Percentiles rank a stretch among this genome's conserved stretches.
phyloP scores from a whole-genome alignment of 2,888 invertebrate genomes.

The Drosophila eohydei region DNA sequence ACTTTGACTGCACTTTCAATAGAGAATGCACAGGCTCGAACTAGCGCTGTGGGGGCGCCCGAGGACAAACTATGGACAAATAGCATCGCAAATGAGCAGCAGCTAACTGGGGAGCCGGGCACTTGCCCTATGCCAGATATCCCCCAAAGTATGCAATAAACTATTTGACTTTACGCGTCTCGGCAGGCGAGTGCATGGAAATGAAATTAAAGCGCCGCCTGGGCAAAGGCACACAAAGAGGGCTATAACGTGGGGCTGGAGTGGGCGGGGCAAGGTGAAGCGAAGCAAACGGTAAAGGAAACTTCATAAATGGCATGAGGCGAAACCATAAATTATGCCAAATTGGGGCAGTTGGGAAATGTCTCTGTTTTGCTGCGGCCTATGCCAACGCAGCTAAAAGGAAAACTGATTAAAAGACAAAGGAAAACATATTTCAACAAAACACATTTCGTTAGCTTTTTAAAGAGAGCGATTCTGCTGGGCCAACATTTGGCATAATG shows the following conservation, averaged over 20 bases:
- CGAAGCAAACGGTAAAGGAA: slow-evolving; percentile 26
- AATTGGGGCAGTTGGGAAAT: slow-evolving; percentile 19
- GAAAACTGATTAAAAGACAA: slow-evolving; percentile 10
- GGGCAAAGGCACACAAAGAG: not conserved
- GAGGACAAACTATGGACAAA: slow-evolving; percentile 35
- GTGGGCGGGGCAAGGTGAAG: not conserved
- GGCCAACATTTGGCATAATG: not conserved
- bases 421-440: not conserved
- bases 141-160: slow-evolving; percentile 52
- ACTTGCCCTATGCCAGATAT: slow-evolving; percentile 23
- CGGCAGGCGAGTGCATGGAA: slow-evolving; percentile 36
- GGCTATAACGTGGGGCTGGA: not conserved
- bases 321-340: slow-evolving; percentile 48
- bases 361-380: not conserved
- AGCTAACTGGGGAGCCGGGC: not conserved
- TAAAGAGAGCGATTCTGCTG: slow-evolving; percentile 3
- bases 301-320: slow-evolving; percentile 32
- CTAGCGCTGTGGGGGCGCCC: slow-evolving; percentile 2
- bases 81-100: slow-evolving; percentile 66
- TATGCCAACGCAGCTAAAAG: not conserved
- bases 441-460: not conserved
- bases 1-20: slow-evolving; percentile 31
- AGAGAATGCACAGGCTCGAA: slow-evolving; percentile 12
- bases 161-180: slow-evolving; percentile 42
- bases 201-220: slow-evolving; percentile 41